phyloP scores from a whole-genome alignment of 2,797 vertebrate genomes.

The Aplochiton taeniatus region DNA sequence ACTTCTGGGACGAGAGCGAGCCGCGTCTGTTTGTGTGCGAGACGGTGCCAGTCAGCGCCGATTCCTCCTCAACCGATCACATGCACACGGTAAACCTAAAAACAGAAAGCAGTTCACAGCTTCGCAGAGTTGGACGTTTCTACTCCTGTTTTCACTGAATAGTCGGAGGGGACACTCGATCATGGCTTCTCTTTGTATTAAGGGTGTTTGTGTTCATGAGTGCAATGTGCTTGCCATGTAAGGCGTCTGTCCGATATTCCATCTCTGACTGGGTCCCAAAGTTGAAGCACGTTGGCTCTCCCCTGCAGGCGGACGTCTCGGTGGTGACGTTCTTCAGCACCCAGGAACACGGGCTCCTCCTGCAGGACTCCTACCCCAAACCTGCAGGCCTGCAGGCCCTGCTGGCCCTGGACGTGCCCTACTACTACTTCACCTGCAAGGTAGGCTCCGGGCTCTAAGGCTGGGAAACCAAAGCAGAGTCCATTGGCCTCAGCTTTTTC shows the following conservation, averaged over 20 bases:
- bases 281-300: slow-evolving; percentile 17
- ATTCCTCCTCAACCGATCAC: slow-evolving; percentile 48
- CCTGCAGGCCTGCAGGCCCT: slow-evolving; percentile 80
- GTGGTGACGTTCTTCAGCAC: slow-evolving; percentile 91
- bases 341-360: slow-evolving; percentile 89
- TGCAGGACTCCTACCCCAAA: slow-evolving; percentile 86
- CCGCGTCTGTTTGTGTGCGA: slow-evolving; percentile 90
- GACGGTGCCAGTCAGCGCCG: slow-evolving; percentile 70
- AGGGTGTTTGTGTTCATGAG: too few species aligned
- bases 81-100: slow-evolving; percentile 62
- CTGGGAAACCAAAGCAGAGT: too few species aligned
- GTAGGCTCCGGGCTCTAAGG: slow-evolving; percentile 56
- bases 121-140: too few species aligned
- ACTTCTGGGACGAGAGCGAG: slow-evolving; percentile 94
- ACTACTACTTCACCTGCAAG: slow-evolving; percentile 94
- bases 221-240: too few species aligned
- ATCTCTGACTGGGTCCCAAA: neutral
- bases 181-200: too few species aligned
- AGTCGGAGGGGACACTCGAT: too few species aligned
- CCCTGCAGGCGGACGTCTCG: slow-evolving; percentile 74
- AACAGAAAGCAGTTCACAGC: too few species aligned
- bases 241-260: too few species aligned
- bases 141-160: too few species aligned
- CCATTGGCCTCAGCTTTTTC: too few species aligned
- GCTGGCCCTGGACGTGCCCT: slow-evolving; percentile 87